Conservation (phyloP, 2,797 vertebrate genomes). For the Urocyon cinereoargenteus region DNA sequence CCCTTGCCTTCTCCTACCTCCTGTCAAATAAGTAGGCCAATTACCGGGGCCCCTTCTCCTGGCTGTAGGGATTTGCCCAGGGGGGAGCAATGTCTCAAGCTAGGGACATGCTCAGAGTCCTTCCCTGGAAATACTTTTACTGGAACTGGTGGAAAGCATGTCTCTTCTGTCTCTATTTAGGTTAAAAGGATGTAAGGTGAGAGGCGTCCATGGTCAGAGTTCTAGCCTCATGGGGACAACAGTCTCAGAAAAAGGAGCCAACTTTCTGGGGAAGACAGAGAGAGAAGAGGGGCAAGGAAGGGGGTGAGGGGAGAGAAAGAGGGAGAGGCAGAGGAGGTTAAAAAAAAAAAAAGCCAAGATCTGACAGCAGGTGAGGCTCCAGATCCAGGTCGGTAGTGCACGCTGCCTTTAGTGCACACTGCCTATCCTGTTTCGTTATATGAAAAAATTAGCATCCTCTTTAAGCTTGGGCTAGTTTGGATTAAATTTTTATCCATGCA, state of each 20-base stretch:
- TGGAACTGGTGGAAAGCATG: neutral
- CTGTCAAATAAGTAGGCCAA: neutral
- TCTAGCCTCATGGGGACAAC: neutral
- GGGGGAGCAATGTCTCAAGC: neutral
- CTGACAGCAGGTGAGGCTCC: neutral
- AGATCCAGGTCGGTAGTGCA: neutral
- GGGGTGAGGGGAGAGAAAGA: neutral
- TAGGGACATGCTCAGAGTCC: neutral
- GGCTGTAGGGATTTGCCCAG: neutral
- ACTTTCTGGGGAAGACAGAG: neutral
- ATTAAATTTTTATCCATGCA: neutral
- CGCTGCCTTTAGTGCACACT: neutral
- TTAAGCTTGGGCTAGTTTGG: neutral
- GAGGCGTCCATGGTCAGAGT: neutral
- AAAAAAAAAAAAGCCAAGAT: neutral
- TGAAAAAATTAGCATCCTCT: neutral
- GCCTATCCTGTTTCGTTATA: neutral
- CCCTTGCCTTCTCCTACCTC: neutral
- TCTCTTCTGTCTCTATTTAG: neutral
- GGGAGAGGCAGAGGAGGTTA: neutral
- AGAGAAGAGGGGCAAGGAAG: neutral
- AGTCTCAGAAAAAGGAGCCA: neutral
- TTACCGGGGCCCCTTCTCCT: neutral
- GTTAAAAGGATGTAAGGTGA: neutral
- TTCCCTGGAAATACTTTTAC: neutral